Evolutionary conservation across 2,797 vertebrate genomes (phyloP).

Genomic region (Enteromius trimaculatus): DNA sequence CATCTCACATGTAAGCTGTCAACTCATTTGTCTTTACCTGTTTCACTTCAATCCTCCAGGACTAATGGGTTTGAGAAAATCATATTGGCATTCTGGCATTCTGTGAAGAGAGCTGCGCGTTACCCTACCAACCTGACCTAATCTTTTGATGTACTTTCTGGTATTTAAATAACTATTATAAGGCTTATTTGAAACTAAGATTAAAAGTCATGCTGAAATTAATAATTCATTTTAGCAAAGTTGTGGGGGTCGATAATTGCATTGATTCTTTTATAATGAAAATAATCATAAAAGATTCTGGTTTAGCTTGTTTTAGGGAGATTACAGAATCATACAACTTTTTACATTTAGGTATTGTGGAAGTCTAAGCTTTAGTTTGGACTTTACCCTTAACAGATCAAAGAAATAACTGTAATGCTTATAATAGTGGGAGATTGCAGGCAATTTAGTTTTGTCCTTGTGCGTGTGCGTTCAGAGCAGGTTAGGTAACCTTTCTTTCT

Average conservation of each 20-base stretch:
- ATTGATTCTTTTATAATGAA: not conserved
- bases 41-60: slow-evolving; percentile 71
- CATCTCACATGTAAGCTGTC: slow-evolving; percentile 4
- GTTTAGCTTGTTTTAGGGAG: slow-evolving; percentile 23
- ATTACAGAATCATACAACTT: slow-evolving; percentile 21
- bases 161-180: not conserved
- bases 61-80: slow-evolving; percentile 81
- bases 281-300: slow-evolving; percentile 4
- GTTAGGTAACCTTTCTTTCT: slow-evolving; percentile 16
- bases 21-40: not conserved
- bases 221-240: not conserved
- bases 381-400: slow-evolving; percentile 29
- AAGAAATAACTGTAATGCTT: slow-evolving; percentile 26
- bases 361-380: slow-evolving; percentile 42
- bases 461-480: not conserved
- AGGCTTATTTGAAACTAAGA: not conserved
- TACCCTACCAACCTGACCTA: not conserved
- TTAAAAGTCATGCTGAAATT: not conserved
- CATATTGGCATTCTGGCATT: slow-evolving; percentile 65
- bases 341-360: slow-evolving; percentile 27
- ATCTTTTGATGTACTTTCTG: not conserved
- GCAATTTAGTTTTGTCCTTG: not conserved
- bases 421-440: slow-evolving; percentile 3
- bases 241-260: not conserved
- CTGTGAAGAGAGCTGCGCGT: slow-evolving; percentile 66